phyloP scores from a whole-genome alignment of 2,888 invertebrate genomes.

The Drosophila monieri region DNA sequence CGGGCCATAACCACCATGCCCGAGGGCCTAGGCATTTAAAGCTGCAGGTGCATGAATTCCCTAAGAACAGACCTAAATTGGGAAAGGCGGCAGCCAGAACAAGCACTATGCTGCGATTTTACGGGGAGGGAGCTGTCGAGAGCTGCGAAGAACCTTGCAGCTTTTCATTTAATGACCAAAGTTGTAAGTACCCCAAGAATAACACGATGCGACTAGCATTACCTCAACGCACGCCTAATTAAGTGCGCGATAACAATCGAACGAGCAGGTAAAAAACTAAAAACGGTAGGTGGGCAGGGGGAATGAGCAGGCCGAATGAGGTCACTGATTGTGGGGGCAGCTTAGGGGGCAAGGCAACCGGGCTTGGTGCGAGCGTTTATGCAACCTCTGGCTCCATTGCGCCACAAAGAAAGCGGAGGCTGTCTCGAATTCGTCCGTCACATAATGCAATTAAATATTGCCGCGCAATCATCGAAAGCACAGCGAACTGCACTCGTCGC shows the following conservation, averaged over 20 bases:
- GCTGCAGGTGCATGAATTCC: conserved; percentile 59
- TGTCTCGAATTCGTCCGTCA: conserved; percentile 55
- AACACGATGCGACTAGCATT: conserved; percentile 46
- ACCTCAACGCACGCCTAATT: conserved; percentile 70
- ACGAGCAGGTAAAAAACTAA: conserved; percentile 11
- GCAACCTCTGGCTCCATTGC: conserved; percentile 49
- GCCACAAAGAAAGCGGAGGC: conserved; percentile 54
- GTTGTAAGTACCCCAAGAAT: conserved; percentile 45
- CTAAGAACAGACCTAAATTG: conserved; percentile 16
- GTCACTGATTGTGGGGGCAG: conserved; percentile 55
- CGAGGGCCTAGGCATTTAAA: background rate
- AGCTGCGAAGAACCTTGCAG: conserved; percentile 24
- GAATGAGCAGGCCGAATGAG: conserved; percentile 45
- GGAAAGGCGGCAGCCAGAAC: background rate
- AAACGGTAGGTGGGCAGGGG: conserved; percentile 6
- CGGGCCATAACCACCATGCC: conserved; percentile 11
- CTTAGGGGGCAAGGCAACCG: conserved; percentile 26
- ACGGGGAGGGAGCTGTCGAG: background rate
- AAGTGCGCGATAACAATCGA: conserved; percentile 65
- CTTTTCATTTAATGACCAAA: conserved; percentile 75
- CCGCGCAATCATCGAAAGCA: conserved; percentile 62
- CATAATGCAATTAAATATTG: conserved; percentile 66
- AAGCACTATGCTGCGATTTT: conserved; percentile 2
- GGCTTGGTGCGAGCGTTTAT: conserved; percentile 26
- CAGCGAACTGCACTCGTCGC: conserved; percentile 66